Percentiles rank a stretch among this genome's conserved stretches.
Conservation (phyloP, 1,140 invertebrate genomes). For the Popillia japonica region DNA sequence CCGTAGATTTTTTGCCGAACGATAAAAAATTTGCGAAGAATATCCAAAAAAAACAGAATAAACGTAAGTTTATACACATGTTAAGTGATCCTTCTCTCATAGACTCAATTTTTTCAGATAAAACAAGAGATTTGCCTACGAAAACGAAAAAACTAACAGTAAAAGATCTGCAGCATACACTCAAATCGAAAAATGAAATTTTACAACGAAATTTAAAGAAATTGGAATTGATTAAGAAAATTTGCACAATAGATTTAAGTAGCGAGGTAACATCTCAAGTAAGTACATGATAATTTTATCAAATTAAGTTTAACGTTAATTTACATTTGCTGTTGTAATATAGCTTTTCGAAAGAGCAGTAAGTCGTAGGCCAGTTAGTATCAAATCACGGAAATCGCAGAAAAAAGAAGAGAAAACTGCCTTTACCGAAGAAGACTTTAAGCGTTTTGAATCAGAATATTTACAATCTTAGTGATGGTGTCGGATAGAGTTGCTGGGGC, state of each 20-base stretch:
- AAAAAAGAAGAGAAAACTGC: slow-evolving; percentile 62
- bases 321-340: slow-evolving; percentile 40
- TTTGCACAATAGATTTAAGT: slow-evolving; percentile 58
- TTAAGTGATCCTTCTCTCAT: not conserved
- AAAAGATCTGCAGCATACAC: slow-evolving; percentile 48
- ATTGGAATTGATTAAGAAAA: slow-evolving; percentile 52
- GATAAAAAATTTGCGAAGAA: not conserved
- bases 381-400: slow-evolving; percentile 55
- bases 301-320: not conserved
- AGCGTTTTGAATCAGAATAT: slow-evolving; percentile 64
- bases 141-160: slow-evolving; percentile 53
- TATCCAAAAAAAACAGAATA: slow-evolving; percentile 38
- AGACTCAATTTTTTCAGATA: not conserved
- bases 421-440: slow-evolving; percentile 66
- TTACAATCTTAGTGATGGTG: slow-evolving; percentile 56
- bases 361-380: slow-evolving; percentile 60
- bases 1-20: not conserved
- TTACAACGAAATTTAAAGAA: slow-evolving; percentile 62
- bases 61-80: slow-evolving; percentile 39
- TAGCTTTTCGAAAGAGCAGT: slow-evolving; percentile 65
- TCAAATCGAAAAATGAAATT: slow-evolving; percentile 52
- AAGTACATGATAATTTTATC: slow-evolving; percentile 35
- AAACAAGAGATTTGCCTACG: slow-evolving; percentile 42
- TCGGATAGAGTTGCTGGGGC: slow-evolving; percentile 49
- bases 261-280: slow-evolving; percentile 54